A percentile compares a stretch with the other conserved stretches of the same genome.
These are phyloP conservation scores for Pseudoatta argentina DNA, from an alignment of 1,140 invertebrate genomes.

Conservation along the genomic window DNA sequence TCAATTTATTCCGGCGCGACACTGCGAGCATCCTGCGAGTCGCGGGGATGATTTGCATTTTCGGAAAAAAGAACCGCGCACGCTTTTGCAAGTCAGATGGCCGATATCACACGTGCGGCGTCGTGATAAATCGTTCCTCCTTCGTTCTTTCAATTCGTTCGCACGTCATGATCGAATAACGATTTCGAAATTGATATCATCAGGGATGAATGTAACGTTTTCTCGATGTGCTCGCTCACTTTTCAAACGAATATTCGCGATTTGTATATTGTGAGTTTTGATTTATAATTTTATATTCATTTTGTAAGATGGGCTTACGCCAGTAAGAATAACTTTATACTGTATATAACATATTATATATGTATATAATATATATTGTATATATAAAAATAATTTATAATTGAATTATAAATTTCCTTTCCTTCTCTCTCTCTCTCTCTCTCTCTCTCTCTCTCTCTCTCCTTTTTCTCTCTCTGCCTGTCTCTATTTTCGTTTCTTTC, in stretches of 20 bases:
- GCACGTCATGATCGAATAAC: conserved; percentile 73
- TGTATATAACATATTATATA: too few species aligned
- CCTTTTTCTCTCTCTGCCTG: too few species aligned
- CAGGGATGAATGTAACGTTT: conserved; percentile 48
- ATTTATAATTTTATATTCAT: background rate
- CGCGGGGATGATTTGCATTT: conserved; percentile 82
- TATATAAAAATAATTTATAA: background rate
- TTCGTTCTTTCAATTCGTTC: conserved; percentile 63
- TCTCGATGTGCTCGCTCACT: background rate
- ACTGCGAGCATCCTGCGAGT: conserved; percentile 39
- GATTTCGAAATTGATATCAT: conserved; percentile 64
- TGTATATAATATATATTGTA: too few species aligned
- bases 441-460: background rate
- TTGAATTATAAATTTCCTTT: background rate
- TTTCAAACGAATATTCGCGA: background rate
- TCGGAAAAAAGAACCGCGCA: conserved; percentile 68
- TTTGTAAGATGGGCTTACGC: background rate
- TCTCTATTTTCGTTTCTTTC: too few species aligned
- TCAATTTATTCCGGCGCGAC: conserved; percentile 81
- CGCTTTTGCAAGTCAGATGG: conserved; percentile 73
- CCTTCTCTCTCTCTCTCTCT: background rate
- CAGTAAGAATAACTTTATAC: too few species aligned
- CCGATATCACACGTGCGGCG: conserved; percentile 53
- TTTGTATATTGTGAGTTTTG: background rate
- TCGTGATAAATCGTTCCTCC: conserved; percentile 71